Percentiles rank a stretch among this genome's conserved stretches.
These are phyloP conservation scores for Osmoderma eremita DNA, from an alignment of 2,888 invertebrate genomes.

Conservation along the genomic window DNA sequence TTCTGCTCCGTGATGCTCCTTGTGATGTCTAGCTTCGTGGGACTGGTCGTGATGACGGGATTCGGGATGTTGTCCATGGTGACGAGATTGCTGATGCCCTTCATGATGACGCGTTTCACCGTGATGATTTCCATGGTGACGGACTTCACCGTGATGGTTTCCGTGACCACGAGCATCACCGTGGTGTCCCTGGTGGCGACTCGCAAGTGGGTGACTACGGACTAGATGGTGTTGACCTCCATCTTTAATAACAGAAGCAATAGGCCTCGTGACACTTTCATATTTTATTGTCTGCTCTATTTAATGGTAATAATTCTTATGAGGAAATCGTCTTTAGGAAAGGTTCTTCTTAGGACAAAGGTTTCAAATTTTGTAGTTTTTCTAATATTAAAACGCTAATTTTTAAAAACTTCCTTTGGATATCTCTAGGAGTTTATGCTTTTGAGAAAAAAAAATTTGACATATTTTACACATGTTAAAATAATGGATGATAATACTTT, in stretches of 20 bases:
- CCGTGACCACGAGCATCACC: slow-evolving; percentile 8
- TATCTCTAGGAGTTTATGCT: no score
- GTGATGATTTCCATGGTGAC: slow-evolving; percentile 12
- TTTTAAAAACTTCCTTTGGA: no score
- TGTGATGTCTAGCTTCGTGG: background rate
- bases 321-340: no score
- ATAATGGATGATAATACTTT: no score
- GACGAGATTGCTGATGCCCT: slow-evolving; percentile 9
- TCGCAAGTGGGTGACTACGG: background rate
- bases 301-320: no score
- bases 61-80: slow-evolving; percentile 2
- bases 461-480: no score
- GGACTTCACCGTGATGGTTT: slow-evolving; percentile 10
- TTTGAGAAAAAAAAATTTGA: no score
- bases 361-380: no score
- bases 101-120: background rate
- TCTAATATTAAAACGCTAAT: no score
- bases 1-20: background rate
- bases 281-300: no score
- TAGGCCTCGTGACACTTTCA: background rate
- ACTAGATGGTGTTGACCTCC: background rate
- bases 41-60: background rate
- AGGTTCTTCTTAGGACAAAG: no score
- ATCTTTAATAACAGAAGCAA: background rate
- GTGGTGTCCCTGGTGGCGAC: background rate